These are phyloP conservation scores for Pipistrellus pygmaeus DNA, from an alignment of 2,797 vertebrate species.

Conservation along the genomic window DNA sequence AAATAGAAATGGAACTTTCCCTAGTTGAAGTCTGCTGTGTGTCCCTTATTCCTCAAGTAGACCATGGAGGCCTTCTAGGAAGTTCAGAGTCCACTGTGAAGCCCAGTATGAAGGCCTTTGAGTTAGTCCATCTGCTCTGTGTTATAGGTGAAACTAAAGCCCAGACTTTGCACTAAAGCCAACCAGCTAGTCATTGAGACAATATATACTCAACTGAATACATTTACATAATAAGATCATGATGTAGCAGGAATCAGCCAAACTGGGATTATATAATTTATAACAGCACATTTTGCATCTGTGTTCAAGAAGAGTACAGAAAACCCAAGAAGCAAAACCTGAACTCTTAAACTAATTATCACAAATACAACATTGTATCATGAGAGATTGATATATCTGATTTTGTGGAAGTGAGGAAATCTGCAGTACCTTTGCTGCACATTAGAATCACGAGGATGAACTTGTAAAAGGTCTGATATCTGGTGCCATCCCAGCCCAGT, in stretches of 20 bases:
- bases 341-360: background rate
- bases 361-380: background rate
- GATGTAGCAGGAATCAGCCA: background rate
- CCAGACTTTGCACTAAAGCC: background rate
- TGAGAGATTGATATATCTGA: background rate
- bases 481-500: background rate
- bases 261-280: background rate
- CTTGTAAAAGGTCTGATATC: background rate
- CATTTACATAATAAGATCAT: background rate
- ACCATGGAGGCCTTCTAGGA: background rate
- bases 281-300: background rate
- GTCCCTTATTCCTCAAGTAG: background rate
- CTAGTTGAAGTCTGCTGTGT: background rate
- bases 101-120: background rate
- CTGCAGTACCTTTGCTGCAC: background rate
- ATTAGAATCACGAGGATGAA: background rate
- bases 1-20: background rate
- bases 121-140: background rate
- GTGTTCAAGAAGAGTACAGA: background rate
- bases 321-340: background rate
- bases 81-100: background rate
- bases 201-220: background rate
- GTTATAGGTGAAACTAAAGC: background rate
- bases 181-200: background rate
- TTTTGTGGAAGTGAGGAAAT: background rate